Conservation (phyloP, 2,113 vertebrate genomes). For the Dipodomys stephensi region DNA sequence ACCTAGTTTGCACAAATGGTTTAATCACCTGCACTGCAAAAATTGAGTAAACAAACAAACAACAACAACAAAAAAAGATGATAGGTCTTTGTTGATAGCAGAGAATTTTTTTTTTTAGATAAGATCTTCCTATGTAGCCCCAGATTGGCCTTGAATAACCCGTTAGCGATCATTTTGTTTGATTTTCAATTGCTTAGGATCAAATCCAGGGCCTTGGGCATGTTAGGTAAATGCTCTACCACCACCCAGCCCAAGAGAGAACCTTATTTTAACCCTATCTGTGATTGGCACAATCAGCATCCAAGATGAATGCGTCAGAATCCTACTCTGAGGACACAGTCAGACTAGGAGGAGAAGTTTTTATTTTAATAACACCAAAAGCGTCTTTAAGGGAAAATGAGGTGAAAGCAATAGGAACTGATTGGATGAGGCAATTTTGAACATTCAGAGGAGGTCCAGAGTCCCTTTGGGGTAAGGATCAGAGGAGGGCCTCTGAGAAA, state of each 20-base stretch:
- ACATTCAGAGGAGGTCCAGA: slow-evolving; percentile 8
- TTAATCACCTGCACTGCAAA: too few species aligned
- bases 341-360: background rate
- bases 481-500: slow-evolving; percentile 1
- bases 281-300: too few species aligned
- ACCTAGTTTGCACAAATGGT: too few species aligned
- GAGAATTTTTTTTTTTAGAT: too few species aligned
- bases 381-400: background rate
- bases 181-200: background rate
- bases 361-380: background rate
- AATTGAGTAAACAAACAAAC: too few species aligned
- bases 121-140: background rate
- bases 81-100: background rate
- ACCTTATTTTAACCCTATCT: background rate
- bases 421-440: background rate
- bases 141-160: background rate
- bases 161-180: background rate
- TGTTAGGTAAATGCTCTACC: background rate
- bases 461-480: slow-evolving; percentile 8
- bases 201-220: background rate
- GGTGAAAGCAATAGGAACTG: background rate
- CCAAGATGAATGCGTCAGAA: background rate
- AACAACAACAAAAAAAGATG: too few species aligned
- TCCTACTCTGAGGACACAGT: background rate
- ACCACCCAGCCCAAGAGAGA: background rate